These are phyloP conservation scores for Andrena marginata DNA, from an alignment of 2,888 invertebrate species.

Conservation along the genomic window DNA sequence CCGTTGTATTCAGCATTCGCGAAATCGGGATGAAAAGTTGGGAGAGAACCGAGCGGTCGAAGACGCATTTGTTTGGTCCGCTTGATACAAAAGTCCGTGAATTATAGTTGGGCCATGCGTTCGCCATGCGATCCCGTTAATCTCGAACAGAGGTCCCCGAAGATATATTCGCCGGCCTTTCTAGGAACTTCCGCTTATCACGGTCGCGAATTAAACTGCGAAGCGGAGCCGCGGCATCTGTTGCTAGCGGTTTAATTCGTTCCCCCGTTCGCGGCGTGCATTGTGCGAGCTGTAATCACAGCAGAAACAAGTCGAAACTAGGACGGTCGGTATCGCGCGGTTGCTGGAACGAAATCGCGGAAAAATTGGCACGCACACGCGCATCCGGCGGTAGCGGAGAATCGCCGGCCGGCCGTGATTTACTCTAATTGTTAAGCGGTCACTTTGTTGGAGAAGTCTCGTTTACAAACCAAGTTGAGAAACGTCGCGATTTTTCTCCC, in stretches of 20 bases:
- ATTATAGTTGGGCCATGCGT: slow-evolving; percentile 7
- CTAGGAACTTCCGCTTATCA: slow-evolving; percentile 67
- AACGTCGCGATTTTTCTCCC: slow-evolving; percentile 15
- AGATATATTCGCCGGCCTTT: slow-evolving; percentile 57
- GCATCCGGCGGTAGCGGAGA: slow-evolving; percentile 20
- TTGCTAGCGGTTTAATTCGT: slow-evolving; percentile 71
- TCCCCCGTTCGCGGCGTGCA: slow-evolving; percentile 43
- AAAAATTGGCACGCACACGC: slow-evolving; percentile 62
- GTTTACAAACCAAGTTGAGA: slow-evolving; percentile 45
- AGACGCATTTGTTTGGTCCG: background rate
- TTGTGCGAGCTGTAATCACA: slow-evolving; percentile 52
- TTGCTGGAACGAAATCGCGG: slow-evolving; percentile 53
- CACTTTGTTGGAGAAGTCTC: slow-evolving; percentile 55
- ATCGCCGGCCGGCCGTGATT: slow-evolving; percentile 37
- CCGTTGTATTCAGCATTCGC: background rate
- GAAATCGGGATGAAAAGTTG: background rate
- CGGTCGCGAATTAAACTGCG: slow-evolving; percentile 70
- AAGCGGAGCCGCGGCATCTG: slow-evolving; percentile 67
- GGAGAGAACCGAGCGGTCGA: background rate
- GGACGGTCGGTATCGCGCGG: slow-evolving; percentile 54
- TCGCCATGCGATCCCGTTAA: slow-evolving; percentile 47
- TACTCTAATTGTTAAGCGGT: slow-evolving; percentile 58
- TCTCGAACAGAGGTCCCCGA: slow-evolving; percentile 46
- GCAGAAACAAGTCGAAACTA: slow-evolving; percentile 65
- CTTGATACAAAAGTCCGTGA: slow-evolving; percentile 3